phyloP scores from a whole-genome alignment of 2,113 vertebrate species.

The Nesospiza acunhae region DNA sequence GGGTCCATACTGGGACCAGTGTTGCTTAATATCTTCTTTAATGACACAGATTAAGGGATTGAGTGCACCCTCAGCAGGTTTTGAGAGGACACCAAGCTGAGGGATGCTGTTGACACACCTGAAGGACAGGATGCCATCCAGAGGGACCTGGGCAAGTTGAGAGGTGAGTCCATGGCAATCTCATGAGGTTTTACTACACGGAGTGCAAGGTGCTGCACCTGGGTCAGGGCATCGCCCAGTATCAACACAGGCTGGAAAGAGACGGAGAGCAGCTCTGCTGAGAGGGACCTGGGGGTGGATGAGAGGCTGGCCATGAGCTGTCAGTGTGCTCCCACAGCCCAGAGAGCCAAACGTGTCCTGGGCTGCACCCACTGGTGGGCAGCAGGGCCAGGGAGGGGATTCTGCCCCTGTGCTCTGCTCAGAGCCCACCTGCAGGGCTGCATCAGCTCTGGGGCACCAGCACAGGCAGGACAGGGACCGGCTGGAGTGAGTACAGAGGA shows the following conservation, averaged over 20 bases:
- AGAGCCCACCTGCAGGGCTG: background rate
- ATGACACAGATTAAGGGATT: background rate
- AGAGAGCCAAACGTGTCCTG: rapidly evolving
- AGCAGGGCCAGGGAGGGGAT: background rate
- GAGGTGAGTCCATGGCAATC: no score
- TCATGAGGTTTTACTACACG: rapidly evolving
- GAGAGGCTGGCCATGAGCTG: background rate
- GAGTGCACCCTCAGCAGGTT: background rate
- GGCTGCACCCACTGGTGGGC: background rate
- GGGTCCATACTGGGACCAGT: background rate
- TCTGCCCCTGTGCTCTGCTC: background rate
- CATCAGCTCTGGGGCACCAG: background rate
- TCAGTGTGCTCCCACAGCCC: rapidly evolving
- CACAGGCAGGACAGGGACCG: rapidly evolving
- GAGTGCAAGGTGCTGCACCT: background rate
- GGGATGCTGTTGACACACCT: background rate
- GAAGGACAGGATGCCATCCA: background rate
- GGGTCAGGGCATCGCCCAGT: rapidly evolving
- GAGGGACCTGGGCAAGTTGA: no score
- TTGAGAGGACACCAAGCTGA: background rate
- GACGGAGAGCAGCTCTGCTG: background rate
- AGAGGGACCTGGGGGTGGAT: rapidly evolving
- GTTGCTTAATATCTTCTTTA: background rate
- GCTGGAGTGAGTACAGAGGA: rapidly evolving
- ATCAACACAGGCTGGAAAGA: background rate